Base-by-base conservation (phyloP, 2,888 invertebrate genomes). In the Scaptomyza polygonia region DNA sequence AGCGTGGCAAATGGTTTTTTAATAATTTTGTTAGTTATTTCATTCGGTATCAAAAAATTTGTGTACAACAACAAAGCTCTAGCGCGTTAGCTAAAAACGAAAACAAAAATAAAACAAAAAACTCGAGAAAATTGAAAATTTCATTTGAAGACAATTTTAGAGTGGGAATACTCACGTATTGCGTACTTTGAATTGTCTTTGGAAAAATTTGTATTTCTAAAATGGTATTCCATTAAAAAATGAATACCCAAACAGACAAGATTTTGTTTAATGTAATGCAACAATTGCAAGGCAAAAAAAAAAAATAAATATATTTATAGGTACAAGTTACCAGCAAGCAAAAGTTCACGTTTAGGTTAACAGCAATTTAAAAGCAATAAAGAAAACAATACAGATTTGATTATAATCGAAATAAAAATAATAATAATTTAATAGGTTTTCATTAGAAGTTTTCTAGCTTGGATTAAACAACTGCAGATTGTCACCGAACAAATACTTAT, bases 21-120 rank as follows among this genome's bases (percentile, higher is more conserved):
- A 67, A 76, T 75, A 72, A 75, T 73, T 83, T 83, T 86, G 70
- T 77, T 82, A 70, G 70, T 54, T 80, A 39, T 72, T 72, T 86
- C 73, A 85, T 85, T 87, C 80, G 88, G 87, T 70, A 67, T 67
- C 77, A 72, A 57, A 66, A 47, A 47, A 69, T 76, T 76, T 68
- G 80, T 77, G 70, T 79, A 71, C 62, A 73, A 68, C 71, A 75
- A 62, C 65, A 49, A 72, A 74, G 67, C 86, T 79, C 86, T 89
- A 79, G 86, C 79, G 87, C 67, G 81, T 51, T 71, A 72, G 49
- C 67, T n/a, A 14, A 49, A 4, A 51, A 25, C 27, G 65, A 43
- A 51, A 51, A 51, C 1, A 21, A 21, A 21, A 21, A 21, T n/a
- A n/a, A 21, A 34, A 43, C 68, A 64, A 62, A 67, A 62, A 63